These are phyloP conservation scores for Xiphorhynchus elegans DNA, from an alignment of 2,113 vertebrate species.

Conservation along the genomic window DNA sequence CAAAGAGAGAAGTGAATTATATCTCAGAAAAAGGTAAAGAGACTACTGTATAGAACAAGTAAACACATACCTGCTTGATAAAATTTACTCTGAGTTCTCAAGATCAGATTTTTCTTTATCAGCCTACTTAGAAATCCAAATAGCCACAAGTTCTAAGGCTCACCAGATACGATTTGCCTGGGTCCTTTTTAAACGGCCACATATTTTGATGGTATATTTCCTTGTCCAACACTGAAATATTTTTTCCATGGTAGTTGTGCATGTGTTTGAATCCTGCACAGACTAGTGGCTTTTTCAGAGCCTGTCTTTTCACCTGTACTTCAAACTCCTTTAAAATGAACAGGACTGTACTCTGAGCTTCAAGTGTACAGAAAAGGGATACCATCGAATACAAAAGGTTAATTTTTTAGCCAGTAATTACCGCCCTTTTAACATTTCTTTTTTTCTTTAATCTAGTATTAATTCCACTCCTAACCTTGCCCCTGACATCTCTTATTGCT, in stretches of 20 bases:
- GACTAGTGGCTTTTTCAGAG: background rate
- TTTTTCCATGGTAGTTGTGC: background rate
- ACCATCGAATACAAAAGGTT: background rate
- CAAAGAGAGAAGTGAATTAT: background rate
- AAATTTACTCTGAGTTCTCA: background rate
- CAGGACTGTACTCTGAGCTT: background rate
- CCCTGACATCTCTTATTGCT: slow-evolving; percentile 64
- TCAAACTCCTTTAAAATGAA: background rate
- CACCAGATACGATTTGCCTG: background rate
- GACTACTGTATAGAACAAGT: background rate
- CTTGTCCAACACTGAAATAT: background rate
- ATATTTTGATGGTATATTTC: background rate
- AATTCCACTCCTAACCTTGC: slow-evolving; percentile 31
- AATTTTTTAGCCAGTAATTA: background rate
- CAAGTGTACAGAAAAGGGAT: background rate
- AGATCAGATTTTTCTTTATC: background rate
- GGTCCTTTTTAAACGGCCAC: background rate
- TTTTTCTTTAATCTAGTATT: slow-evolving; percentile 16
- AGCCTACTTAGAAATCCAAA: background rate
- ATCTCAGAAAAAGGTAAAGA: background rate
- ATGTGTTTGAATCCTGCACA: background rate
- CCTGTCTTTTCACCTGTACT: background rate
- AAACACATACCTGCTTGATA: background rate
- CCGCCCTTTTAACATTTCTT: background rate
- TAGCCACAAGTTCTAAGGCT: background rate